Evolutionary conservation across 92 coral and sea anemone genomes (phyloP).

Genomic region (Porites rus): DNA sequence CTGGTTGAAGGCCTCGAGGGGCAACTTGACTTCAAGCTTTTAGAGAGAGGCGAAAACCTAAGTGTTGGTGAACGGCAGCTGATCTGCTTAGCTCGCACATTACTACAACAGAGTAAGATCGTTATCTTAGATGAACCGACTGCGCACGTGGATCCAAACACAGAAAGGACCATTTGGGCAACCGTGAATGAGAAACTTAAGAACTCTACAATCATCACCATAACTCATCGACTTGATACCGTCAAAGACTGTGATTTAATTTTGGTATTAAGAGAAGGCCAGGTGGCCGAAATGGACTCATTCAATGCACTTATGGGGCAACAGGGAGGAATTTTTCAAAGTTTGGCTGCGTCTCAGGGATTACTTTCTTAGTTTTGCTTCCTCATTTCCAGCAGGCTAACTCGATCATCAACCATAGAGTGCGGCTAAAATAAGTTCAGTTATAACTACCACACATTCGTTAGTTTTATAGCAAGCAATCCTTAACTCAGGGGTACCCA

Average conservation of each 20-base stretch:
- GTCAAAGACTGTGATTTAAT: background rate
- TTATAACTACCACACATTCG: too few relatives aligned
- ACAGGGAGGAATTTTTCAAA: background rate
- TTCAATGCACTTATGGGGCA: background rate
- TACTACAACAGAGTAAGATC: background rate
- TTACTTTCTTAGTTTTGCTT: background rate
- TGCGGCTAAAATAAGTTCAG: too few relatives aligned
- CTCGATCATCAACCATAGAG: too few relatives aligned
- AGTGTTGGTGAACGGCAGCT: slow-evolving; percentile 1
- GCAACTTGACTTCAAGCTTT: background rate
- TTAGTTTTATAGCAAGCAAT: too few relatives aligned
- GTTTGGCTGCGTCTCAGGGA: background rate
- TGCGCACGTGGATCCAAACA: slow-evolving; percentile 1
- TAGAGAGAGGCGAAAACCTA: background rate
- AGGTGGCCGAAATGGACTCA: background rate
- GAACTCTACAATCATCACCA: background rate
- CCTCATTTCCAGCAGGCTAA: too few relatives aligned
- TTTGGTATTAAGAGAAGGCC: background rate
- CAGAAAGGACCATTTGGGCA: background rate
- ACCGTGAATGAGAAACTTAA: background rate
- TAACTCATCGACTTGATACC: slow-evolving; percentile 1
- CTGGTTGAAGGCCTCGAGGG: background rate
- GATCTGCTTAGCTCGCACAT: slow-evolving; percentile 2
- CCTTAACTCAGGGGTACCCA: too few relatives aligned
- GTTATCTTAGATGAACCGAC: slow-evolving; percentile 2